Conservation (phyloP, 2,113 vertebrate genomes). For the Petaurus breviceps region DNA sequence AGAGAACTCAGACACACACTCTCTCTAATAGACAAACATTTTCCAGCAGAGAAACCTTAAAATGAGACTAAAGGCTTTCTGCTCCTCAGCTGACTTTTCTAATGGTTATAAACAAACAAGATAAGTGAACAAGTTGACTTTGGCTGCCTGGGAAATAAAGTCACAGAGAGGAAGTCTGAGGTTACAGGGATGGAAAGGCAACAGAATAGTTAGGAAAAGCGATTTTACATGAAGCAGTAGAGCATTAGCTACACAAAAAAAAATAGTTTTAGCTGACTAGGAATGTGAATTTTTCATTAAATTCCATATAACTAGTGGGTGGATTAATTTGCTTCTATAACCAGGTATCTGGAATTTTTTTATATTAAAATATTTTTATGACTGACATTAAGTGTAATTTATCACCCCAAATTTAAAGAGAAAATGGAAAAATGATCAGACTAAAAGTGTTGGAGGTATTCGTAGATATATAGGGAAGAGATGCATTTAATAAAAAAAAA, state of each 20-base stretch:
- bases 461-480: not conserved
- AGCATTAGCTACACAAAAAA: not conserved
- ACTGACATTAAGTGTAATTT: conserved; percentile 12
- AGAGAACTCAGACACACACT: not conserved
- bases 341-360: conserved; percentile 2
- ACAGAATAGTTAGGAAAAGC: not conserved
- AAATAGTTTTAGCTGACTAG: conserved; percentile 4
- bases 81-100: not conserved
- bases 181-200: not conserved
- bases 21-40: conserved; percentile 13
- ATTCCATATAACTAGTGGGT: not conserved
- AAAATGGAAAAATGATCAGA: conserved; percentile 18
- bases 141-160: not conserved
- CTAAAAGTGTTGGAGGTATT: not conserved
- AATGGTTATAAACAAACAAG: not conserved
- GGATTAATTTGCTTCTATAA: conserved; percentile 20
- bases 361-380: conserved; percentile 51
- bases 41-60: conserved; percentile 6
- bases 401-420: conserved; percentile 37
- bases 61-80: not conserved
- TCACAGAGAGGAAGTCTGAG: not conserved
- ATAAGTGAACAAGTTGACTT: not conserved
- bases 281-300: conserved; percentile 29
- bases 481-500: not conserved
- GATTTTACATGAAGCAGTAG: not conserved